Base-by-base conservation (phyloP, 2,113 vertebrate genomes). In the Ailuropoda melanoleuca region DNA sequence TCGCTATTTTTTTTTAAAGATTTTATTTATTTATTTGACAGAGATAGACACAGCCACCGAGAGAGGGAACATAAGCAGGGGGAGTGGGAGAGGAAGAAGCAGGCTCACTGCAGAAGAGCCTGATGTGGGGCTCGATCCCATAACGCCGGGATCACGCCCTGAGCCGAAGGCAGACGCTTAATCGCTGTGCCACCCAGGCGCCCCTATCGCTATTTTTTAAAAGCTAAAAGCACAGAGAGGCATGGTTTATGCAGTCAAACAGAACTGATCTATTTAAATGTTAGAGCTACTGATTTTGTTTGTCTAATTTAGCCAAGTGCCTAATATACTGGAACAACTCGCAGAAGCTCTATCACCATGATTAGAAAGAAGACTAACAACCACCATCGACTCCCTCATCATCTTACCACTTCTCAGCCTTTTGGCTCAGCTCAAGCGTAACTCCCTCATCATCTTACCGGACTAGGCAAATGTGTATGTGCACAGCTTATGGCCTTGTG, bases 131-230 rank as follows among this genome's bases (percentile, higher is more conserved):
- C n/a, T n/a, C n/a, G n/a, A n/a, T n/a, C n/a, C n/a, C n/a, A n/a
- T n/a, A n/a, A n/a, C n/a, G n/a, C n/a, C n/a, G n/a, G n/a, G n/a
- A n/a, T n/a, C n/a, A n/a, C n/a, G n/a, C n/a, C n/a, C n/a, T n/a
- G n/a, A n/a, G n/a, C n/a, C n/a, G n/a, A n/a, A n/a, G n/a, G n/a
- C n/a, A n/a, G n/a, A n/a, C n/a, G n/a, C n/a, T n/a, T n/a, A n/a
- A n/a, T n/a, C n/a, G n/a, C n/a, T n/a, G n/a, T n/a, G n/a, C n/a
- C n/a, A n/a, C n/a, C n/a, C n/a, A n/a, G n/a, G n/a, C n/a, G n/a
- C n/a, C n/a, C n/a, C 92, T 96, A 8, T 50, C 78, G 72, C 58
- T 64, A 81, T 72, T 80, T 91, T 93, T 88, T 70, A 77, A 83
- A 95, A 62, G 12, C 46, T 84, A 31, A 60, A 56, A 91, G 43